Conservation (phyloP, 1,140 invertebrate genomes). For the Physella acuta region DNA sequence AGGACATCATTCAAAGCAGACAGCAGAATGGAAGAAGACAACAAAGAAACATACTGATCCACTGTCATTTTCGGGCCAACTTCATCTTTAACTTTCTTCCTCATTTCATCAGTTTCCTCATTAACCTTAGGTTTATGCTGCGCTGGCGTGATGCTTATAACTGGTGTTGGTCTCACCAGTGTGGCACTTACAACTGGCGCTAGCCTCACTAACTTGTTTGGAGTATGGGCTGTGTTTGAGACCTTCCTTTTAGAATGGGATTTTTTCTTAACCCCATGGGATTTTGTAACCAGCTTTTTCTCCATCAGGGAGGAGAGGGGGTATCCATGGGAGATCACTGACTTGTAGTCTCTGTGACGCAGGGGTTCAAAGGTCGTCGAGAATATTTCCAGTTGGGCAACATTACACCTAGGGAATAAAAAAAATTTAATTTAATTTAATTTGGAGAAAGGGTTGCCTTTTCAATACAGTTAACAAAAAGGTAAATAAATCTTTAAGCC, state of each 20-base stretch:
- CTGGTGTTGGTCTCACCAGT: too few relatives aligned
- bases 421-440: not conserved
- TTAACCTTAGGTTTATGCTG: too few relatives aligned
- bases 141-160: too few relatives aligned
- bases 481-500: not conserved
- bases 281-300: too few relatives aligned
- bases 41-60: not conserved
- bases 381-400: not conserved
- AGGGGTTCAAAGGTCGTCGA: not conserved
- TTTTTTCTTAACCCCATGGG: too few relatives aligned
- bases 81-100: not conserved
- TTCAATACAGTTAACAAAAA: not conserved
- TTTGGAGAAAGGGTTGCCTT: not conserved
- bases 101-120: not conserved
- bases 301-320: too few relatives aligned
- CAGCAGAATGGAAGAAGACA: not conserved
- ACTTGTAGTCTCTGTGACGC: not conserved
- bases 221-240: too few relatives aligned
- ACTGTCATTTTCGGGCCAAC: not conserved
- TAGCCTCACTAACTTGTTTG: too few relatives aligned
- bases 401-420: not conserved
- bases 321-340: too few relatives aligned
- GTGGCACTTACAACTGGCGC: too few relatives aligned
- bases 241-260: too few relatives aligned
- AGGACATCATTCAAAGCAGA: not conserved